Evolutionary conservation across 2,888 invertebrate genomes (phyloP).

Genomic region (Cryptus viduatorius): DNA sequence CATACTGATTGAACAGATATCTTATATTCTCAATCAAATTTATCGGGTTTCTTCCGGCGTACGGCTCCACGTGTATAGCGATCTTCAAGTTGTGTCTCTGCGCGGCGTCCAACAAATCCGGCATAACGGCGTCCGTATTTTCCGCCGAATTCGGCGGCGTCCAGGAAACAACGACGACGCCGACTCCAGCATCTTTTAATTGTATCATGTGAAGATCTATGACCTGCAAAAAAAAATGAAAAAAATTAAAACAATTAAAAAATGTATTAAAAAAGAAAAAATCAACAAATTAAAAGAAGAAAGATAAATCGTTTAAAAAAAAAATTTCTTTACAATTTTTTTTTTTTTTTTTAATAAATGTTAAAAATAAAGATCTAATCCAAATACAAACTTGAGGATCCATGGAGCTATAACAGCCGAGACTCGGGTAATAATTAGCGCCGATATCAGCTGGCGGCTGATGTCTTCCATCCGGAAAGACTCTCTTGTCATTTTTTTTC

Average conservation of each 20-base stretch:
- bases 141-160: slow-evolving; percentile 85
- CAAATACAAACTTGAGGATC: slow-evolving; percentile 80
- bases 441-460: slow-evolving; percentile 87
- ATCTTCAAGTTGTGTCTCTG: slow-evolving; percentile 86
- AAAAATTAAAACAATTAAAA: too few relatives aligned
- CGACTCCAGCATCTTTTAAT: slow-evolving; percentile 87
- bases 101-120: slow-evolving; percentile 83
- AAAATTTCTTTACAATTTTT: not conserved
- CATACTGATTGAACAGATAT: slow-evolving; percentile 85
- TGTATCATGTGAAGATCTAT: slow-evolving; percentile 88
- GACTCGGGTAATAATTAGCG: slow-evolving; percentile 86
- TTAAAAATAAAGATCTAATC: not conserved
- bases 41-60: slow-evolving; percentile 86
- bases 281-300: too few relatives aligned
- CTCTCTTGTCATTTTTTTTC: slow-evolving; percentile 83
- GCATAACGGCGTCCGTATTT: slow-evolving; percentile 84
- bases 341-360: not conserved
- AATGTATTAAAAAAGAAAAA: too few relatives aligned
- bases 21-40: slow-evolving; percentile 85
- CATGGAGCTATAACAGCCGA: slow-evolving; percentile 86
- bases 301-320: not conserved
- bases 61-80: slow-evolving; percentile 88
- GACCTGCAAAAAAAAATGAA: slow-evolving; percentile 80
- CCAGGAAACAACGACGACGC: slow-evolving; percentile 87
- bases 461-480: slow-evolving; percentile 86